phyloP scores from a whole-genome alignment of 2,113 vertebrate genomes.

The Ochotona curzoniae region DNA sequence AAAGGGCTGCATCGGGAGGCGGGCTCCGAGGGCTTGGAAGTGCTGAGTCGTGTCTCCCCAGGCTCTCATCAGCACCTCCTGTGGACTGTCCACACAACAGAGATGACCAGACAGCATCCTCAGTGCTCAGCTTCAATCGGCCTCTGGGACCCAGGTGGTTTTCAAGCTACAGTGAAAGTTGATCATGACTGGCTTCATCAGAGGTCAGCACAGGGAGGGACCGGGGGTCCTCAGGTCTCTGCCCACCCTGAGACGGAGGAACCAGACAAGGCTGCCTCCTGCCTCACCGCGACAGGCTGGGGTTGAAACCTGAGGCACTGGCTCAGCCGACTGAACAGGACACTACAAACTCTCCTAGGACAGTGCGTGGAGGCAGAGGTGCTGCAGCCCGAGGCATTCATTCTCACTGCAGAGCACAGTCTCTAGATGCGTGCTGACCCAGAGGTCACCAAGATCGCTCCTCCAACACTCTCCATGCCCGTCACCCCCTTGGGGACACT shows the following conservation, averaged over 20 bases:
- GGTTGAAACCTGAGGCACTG: background rate
- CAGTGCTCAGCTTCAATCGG: no score
- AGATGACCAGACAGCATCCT: background rate
- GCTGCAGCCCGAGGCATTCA: background rate
- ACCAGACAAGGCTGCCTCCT: rapidly evolving
- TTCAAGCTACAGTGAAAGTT: background rate
- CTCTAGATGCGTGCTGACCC: no score
- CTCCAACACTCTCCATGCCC: background rate
- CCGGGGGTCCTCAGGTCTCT: background rate
- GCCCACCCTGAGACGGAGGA: background rate
- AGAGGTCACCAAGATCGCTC: background rate
- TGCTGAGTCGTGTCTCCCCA: background rate
- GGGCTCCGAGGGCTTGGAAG: background rate
- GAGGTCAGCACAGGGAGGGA: background rate
- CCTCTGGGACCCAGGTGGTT: background rate
- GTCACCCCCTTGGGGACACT: background rate
- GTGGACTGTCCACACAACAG: background rate
- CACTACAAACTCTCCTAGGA: background rate
- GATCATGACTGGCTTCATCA: background rate
- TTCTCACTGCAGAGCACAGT: background rate
- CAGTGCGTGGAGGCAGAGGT: background rate
- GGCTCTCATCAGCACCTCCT: background rate
- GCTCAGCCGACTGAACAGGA: background rate
- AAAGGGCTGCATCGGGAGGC: background rate
- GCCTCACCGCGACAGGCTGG: background rate